These are phyloP conservation scores for Alouatta palliata DNA, from an alignment of 2,113 vertebrate genomes.

Conservation along the genomic window DNA sequence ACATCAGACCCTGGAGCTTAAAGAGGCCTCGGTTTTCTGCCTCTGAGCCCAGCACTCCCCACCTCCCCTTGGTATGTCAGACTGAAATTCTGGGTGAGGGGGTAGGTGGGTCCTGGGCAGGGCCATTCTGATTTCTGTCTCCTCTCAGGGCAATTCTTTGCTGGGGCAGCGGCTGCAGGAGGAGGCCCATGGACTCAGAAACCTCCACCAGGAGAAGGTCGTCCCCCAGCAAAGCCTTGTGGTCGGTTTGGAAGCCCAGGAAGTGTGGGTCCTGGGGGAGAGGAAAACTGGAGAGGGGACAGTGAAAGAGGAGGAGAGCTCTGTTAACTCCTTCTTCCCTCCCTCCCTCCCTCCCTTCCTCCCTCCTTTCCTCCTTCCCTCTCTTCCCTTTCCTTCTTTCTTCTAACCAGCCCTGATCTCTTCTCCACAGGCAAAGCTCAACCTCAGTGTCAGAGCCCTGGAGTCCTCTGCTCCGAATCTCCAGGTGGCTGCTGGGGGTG, in stretches of 20 bases:
- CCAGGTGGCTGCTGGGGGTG: slow-evolving; percentile 76
- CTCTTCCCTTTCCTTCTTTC: fast-evolving
- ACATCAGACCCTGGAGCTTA: not conserved
- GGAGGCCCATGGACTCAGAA: slow-evolving; percentile 61
- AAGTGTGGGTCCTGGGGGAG: not conserved
- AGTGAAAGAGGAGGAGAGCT: not conserved
- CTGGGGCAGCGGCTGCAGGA: slow-evolving; percentile 66
- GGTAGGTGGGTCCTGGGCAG: fast-evolving
- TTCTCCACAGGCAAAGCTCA: slow-evolving; percentile 79
- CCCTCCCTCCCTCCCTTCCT: too few species aligned
- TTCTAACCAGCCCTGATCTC: not conserved
- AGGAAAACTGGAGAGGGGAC: not conserved
- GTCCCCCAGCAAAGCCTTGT: slow-evolving; percentile 72
- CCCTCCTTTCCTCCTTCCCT: fast-evolving
- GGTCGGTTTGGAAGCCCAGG: slow-evolving; percentile 73
- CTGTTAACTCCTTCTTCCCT: fast-evolving
- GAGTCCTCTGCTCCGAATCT: slow-evolving; percentile 66
- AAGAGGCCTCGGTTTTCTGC: not conserved
- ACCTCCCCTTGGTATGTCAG: fast-evolving
- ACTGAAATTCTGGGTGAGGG: fast-evolving
- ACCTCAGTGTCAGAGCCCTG: slow-evolving; percentile 77
- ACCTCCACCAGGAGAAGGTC: slow-evolving; percentile 74
- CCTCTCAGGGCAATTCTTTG: slow-evolving; percentile 65
- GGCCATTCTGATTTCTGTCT: not conserved
- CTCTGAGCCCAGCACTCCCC: not conserved